phyloP scores from a whole-genome alignment of 2,797 vertebrate species.

The Gorsachius magnificus region DNA sequence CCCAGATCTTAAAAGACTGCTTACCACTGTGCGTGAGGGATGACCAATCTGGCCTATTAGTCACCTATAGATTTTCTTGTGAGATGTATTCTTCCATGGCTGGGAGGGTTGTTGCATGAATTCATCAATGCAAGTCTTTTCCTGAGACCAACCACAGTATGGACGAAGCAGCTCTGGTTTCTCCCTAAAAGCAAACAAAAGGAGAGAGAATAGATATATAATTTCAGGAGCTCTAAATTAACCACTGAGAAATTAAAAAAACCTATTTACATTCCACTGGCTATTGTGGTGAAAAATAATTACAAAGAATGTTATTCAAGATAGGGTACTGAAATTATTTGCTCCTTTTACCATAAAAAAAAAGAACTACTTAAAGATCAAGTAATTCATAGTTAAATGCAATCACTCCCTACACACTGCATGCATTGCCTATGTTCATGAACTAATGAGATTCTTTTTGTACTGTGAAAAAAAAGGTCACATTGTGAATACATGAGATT shows the following conservation, averaged over 20 bases:
- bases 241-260: background rate
- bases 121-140: slow-evolving; percentile 8
- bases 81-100: background rate
- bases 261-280: background rate
- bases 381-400: background rate
- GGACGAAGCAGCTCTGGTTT: slow-evolving; percentile 63
- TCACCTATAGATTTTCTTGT: background rate
- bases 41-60: background rate
- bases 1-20: background rate
- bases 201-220: background rate
- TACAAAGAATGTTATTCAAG: background rate
- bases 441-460: background rate
- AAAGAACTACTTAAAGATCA: background rate
- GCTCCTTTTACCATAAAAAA: background rate
- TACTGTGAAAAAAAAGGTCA: background rate
- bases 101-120: background rate
- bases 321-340: background rate
- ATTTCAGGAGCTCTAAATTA: background rate
- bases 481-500: background rate
- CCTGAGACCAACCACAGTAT: slow-evolving; percentile 47
- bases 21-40: background rate
- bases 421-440: background rate
- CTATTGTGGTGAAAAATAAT: background rate
- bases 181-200: slow-evolving; percentile 43
- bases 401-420: background rate